Percentiles rank a stretch among this genome's conserved stretches.
Conservation (phyloP, 35 echinoderm and acorn worm genomes). For the Lytechinus variegatus region DNA sequence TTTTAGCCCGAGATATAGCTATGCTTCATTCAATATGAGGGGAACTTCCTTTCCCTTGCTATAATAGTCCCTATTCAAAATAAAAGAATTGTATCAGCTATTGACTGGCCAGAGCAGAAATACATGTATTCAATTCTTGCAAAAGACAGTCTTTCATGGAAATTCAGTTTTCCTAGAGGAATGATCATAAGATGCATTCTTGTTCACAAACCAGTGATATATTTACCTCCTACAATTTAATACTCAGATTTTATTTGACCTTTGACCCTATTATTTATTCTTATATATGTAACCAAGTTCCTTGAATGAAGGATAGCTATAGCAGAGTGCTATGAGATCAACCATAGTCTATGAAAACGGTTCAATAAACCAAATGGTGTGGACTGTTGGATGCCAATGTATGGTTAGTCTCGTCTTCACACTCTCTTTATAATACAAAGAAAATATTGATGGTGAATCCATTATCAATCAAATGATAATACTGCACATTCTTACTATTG, state of each 20-base stretch:
- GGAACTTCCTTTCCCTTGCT: too few relatives aligned
- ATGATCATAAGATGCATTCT: not conserved
- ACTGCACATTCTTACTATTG: too few relatives aligned
- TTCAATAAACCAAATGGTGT: slow-evolving; percentile 43
- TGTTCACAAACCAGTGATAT: not conserved
- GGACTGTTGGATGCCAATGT: slow-evolving; percentile 22
- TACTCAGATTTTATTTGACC: not conserved
- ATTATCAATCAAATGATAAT: too few relatives aligned
- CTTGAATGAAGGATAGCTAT: slow-evolving; percentile 19
- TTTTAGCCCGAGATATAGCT: not conserved
- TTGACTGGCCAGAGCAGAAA: not conserved
- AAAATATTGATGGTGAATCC: too few relatives aligned
- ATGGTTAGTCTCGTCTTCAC: not conserved
- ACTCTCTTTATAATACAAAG: not conserved
- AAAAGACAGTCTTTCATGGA: not conserved
- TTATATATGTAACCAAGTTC: not conserved
- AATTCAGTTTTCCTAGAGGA: not conserved
- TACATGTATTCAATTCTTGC: not conserved
- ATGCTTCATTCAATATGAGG: not conserved
- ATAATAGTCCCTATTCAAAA: not conserved
- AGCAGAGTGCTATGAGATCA: not conserved
- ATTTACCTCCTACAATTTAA: not conserved
- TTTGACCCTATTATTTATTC: not conserved
- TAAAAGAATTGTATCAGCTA: not conserved
- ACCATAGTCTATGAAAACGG: slow-evolving; percentile 26